Evolutionary conservation across 1,140 invertebrate genomes (phyloP), one percentile per base, ranked within the genome.

Genomic region (Coenobita brevimanus): DNA sequence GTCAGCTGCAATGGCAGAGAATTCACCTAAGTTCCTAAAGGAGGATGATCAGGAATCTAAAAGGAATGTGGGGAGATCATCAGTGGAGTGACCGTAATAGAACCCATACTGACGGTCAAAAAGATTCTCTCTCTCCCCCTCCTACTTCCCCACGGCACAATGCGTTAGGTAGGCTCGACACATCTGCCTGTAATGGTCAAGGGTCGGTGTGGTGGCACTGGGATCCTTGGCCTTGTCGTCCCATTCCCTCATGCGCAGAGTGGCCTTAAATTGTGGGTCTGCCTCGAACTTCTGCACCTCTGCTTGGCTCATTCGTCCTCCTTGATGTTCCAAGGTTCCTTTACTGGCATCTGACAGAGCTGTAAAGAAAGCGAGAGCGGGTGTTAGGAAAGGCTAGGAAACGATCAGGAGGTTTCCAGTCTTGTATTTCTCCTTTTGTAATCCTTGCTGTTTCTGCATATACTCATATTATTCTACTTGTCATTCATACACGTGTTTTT

Each of bases 161-260:
- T 57, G 13, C 41, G 30, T 60, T 21, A 85, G 57, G n/a, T 76
- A 85, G 10, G 27, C 36, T 0, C 73, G n/a, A 54, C 82, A 85
- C 46, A 85, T 13, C 3, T 76, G 24, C 50, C 76, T 76, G 71
- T 76, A 85, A 8, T 85, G 33, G 17, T 85, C 10, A 1, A 85
- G 33, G 36, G 69, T n/a, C 6, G 82, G 82, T 4, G 82, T 85
- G 0, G 27, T 21, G 15, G 50, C 82, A 33, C 17, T 33, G 33
- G 82, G 82, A 50, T 85, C 82, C 57, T 85, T 85, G 82, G 82
- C 82, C 36, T 24, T 76, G 50, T 85, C 82, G 36, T 85, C 82
- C 82, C 82, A 85, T 24, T 0, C 13, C 13, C 82, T 43, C 82
- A 85, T 85, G 50, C 82, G 69, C 27, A 85, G 36, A 27, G 38